Evolutionary conservation across 1,140 invertebrate genomes (phyloP).

Genomic region (Trichonephila clavata): DNA sequence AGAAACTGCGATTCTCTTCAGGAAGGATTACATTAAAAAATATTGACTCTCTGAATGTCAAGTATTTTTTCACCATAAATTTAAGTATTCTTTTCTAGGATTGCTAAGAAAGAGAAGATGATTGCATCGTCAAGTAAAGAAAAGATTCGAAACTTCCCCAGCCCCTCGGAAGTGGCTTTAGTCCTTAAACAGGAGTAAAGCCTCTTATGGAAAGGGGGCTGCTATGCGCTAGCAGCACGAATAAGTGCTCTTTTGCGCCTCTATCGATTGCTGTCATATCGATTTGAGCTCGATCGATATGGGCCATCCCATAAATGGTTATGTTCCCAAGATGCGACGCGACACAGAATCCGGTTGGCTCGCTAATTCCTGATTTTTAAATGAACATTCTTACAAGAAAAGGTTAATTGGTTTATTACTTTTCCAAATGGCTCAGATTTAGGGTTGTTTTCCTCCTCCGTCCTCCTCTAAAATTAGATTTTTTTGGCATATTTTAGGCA

Average conservation of each 20-base stretch:
- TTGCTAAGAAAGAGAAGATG: no score
- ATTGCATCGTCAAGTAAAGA: no score
- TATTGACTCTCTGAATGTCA: no score
- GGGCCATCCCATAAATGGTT: constrained; percentile 69
- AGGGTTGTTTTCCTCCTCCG: not conserved
- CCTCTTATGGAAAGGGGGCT: not conserved
- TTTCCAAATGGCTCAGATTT: not conserved
- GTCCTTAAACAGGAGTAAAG: constrained; percentile 62
- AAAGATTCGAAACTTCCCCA: no score
- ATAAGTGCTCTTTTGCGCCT: constrained; percentile 73
- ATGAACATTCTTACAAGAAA: not conserved
- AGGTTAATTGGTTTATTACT: constrained; percentile 32
- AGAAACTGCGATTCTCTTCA: no score
- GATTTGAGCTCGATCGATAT: constrained; percentile 64
- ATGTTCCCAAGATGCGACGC: constrained; percentile 47
- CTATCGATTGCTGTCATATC: constrained; percentile 73
- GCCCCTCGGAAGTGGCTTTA: not conserved
- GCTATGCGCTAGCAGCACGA: constrained; percentile 53
- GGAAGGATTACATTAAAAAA: no score
- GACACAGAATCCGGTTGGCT: not conserved
- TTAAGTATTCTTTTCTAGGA: no score
- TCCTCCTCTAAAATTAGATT: not conserved
- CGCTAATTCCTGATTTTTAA: constrained; percentile 16
- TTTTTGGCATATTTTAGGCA: not conserved
- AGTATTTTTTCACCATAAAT: no score